phyloP scores from a whole-genome alignment of 2,797 vertebrate species.

The Fratercula arctica region DNA sequence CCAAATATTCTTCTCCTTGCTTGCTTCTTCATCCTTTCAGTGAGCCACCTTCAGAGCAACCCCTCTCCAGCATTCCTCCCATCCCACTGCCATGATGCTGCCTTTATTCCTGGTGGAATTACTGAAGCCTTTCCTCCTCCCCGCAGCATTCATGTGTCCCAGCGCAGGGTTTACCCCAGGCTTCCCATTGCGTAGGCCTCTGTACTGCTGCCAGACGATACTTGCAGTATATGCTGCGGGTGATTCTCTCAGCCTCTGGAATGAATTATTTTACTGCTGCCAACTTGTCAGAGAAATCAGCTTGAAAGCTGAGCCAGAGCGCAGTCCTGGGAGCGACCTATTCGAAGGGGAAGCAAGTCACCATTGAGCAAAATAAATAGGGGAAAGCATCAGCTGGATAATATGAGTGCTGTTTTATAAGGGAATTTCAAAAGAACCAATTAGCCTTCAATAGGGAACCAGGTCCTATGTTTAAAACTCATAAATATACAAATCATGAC shows the following conservation, averaged over 20 bases:
- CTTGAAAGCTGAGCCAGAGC: conserved; percentile 55
- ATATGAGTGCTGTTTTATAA: neutral
- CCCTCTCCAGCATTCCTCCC: neutral
- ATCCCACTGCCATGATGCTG: conserved; percentile 14
- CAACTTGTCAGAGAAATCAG: conserved; percentile 63
- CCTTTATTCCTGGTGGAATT: conserved; percentile 23
- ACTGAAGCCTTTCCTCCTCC: neutral
- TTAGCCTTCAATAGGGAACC: neutral
- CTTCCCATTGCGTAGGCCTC: conserved; percentile 57
- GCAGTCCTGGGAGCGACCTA: neutral
- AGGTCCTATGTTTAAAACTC: neutral
- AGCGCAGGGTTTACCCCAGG: conserved; percentile 48
- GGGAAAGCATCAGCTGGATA: neutral
- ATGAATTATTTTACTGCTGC: conserved; percentile 67
- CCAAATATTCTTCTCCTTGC: neutral
- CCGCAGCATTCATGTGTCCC: neutral
- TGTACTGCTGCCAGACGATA: conserved; percentile 47
- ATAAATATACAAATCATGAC: neutral
- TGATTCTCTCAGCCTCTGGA: conserved; percentile 59
- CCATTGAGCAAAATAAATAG: neutral
- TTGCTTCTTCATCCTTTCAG: neutral
- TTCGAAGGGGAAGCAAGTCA: conserved; percentile 3
- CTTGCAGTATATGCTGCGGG: conserved; percentile 21
- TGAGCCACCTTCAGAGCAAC: neutral
- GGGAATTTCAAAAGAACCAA: neutral